Percentiles rank a stretch among this genome's conserved stretches.
Evolutionary conservation across 2,888 invertebrate genomes (phyloP).

Genomic region (Nowickia ferox): DNA sequence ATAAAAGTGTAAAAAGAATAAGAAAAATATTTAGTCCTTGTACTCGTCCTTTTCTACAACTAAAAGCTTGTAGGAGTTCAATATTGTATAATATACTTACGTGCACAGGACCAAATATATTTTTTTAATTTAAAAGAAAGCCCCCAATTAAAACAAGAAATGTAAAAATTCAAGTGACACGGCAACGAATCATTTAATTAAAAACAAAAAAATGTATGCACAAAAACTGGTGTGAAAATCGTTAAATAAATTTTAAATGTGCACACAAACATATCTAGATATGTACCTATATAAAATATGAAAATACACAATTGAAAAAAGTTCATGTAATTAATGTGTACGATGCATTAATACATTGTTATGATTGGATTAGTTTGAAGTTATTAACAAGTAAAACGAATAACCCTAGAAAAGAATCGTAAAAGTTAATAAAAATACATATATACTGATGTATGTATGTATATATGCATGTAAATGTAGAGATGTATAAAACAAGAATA

Average conservation of each 20-base stretch:
- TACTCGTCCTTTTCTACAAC: conserved; percentile 73
- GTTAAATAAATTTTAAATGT: background rate
- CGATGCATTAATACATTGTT: background rate
- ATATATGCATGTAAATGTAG: background rate
- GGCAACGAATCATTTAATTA: conserved; percentile 30
- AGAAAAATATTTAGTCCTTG: conserved; percentile 74
- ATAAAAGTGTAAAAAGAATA: conserved; percentile 51
- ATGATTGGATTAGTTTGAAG: background rate
- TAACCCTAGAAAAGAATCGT: background rate
- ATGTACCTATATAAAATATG: background rate
- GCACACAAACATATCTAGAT: background rate
- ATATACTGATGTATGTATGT: background rate
- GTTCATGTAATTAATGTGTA: conserved; percentile 3
- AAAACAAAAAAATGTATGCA: conserved; percentile 27
- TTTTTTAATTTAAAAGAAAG: conserved; percentile 52
- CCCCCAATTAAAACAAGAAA: conserved; percentile 46
- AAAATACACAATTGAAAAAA: background rate
- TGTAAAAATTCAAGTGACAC: conserved; percentile 46
- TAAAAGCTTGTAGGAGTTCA: conserved; percentile 75
- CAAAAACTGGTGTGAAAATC: conserved; percentile 6
- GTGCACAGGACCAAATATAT: conserved; percentile 52
- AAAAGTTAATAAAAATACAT: conserved; percentile 10
- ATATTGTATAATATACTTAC: conserved; percentile 75
- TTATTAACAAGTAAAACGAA: conserved; percentile 13
- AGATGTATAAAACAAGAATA: conserved; percentile 17